A percentile compares a stretch with the other conserved stretches of the same genome.
Evolutionary conservation across 1,140 invertebrate species (phyloP).

Genomic region (Proctacanthus coquilletti): DNA sequence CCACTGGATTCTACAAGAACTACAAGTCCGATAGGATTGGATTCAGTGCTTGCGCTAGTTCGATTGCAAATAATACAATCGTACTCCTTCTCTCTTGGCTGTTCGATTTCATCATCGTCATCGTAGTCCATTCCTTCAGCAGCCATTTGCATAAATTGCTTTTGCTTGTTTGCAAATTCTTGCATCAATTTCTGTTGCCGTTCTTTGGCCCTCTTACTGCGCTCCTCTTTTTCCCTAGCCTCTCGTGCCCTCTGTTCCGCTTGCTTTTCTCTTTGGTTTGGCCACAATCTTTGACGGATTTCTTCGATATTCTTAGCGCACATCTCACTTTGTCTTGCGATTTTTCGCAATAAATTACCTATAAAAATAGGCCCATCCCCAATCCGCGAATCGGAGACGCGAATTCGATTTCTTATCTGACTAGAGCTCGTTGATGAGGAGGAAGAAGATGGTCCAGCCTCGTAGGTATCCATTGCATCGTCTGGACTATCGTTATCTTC

Average conservation of each 20-base stretch:
- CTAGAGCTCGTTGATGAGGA: constrained; percentile 7
- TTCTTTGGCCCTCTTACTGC: constrained; percentile 67
- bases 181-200: constrained; percentile 83
- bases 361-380: constrained; percentile 83
- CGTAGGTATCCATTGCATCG: constrained; percentile 22
- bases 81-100: constrained; percentile 55
- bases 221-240: constrained; percentile 60
- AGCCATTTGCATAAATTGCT: constrained; percentile 77
- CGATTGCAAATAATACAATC: constrained; percentile 94
- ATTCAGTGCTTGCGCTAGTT: constrained; percentile 65
- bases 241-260: constrained; percentile 55
- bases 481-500: constrained; percentile 27
- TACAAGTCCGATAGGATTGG: constrained; percentile 80
- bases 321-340: constrained; percentile 50
- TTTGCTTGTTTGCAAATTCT: constrained; percentile 81
- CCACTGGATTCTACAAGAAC: constrained; percentile 48
- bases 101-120: constrained; percentile 44
- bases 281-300: constrained; percentile 57
- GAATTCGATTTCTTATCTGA: constrained; percentile 10
- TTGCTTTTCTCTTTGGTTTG: constrained; percentile 57
- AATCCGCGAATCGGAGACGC: constrained; percentile 38
- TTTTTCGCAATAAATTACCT: constrained; percentile 54
- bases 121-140: constrained; percentile 41
- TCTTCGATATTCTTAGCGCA: constrained; percentile 50
- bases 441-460: constrained; percentile 17